Conservation (phyloP, 2,113 vertebrate genomes). For the Peucedramus taeniatus region DNA sequence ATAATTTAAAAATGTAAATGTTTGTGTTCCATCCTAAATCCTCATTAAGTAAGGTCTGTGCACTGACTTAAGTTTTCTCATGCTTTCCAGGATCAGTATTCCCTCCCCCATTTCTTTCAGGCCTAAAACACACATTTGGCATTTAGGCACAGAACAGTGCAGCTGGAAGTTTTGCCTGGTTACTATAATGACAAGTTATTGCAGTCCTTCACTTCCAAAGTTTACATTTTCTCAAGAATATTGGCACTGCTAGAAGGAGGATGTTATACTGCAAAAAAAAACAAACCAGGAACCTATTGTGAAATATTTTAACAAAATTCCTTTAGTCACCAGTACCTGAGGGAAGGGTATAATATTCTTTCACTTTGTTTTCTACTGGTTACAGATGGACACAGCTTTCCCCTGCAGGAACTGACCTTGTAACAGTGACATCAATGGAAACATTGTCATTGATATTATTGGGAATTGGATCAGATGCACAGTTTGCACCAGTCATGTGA, state of each 20-base stretch:
- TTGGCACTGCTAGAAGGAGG: background rate
- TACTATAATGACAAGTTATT: background rate
- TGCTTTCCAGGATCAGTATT: background rate
- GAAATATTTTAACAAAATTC: background rate
- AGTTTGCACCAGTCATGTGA: background rate
- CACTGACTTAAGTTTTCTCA: background rate
- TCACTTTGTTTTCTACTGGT: background rate
- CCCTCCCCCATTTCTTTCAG: background rate
- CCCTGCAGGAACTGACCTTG: background rate
- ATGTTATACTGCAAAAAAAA: background rate
- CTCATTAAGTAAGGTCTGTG: background rate
- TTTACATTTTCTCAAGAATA: background rate
- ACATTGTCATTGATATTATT: background rate
- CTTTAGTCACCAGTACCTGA: background rate
- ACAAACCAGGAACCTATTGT: background rate
- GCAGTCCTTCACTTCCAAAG: background rate
- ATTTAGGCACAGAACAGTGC: background rate
- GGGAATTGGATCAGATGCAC: background rate
- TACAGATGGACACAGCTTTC: background rate
- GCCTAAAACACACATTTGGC: background rate
- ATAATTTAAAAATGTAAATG: background rate
- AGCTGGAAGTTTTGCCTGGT: background rate
- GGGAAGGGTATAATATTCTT: background rate
- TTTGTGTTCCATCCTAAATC: background rate
- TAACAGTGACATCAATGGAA: background rate